Percentiles rank a stretch among this genome's conserved stretches.
Conservation (phyloP, 2,113 vertebrate species). For the Rattus norvegicus region DNA sequence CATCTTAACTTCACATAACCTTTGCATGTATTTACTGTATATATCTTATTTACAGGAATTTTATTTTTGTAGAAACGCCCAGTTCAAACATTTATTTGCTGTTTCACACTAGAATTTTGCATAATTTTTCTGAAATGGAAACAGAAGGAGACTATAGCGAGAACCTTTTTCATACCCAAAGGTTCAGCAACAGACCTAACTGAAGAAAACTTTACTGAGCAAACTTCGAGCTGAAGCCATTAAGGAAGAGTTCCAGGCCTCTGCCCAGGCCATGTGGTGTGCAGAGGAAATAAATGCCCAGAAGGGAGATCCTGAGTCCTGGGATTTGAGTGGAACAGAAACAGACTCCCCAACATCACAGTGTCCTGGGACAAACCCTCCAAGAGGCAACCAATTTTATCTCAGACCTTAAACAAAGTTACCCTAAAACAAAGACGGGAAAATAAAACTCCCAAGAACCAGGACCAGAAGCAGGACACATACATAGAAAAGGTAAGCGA, state of each 20-base stretch:
- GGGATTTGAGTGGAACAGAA: background rate
- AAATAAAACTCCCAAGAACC: background rate
- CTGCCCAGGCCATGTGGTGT: background rate
- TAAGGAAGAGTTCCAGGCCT: background rate
- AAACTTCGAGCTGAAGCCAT: background rate
- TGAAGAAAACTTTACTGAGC: background rate
- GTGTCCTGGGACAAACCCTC: background rate
- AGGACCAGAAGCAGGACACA: background rate
- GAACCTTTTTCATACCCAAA: background rate
- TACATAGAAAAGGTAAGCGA: background rate
- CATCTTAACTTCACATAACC: background rate
- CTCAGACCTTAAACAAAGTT: background rate
- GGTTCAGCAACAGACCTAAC: background rate
- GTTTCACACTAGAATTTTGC: slow-evolving; percentile 21
- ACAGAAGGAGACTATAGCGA: background rate
- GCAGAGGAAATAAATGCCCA: slow-evolving; percentile 3
- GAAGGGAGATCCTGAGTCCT: background rate
- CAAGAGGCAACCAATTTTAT: background rate
- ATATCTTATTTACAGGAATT: slow-evolving; percentile 36
- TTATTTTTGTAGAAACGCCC: background rate
- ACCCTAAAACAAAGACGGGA: background rate
- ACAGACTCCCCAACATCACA: background rate
- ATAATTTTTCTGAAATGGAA: background rate
- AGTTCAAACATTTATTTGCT: background rate
- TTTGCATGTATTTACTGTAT: background rate